Base-by-base conservation (phyloP, 2,113 vertebrate genomes). In the Microtus richardsoni region DNA sequence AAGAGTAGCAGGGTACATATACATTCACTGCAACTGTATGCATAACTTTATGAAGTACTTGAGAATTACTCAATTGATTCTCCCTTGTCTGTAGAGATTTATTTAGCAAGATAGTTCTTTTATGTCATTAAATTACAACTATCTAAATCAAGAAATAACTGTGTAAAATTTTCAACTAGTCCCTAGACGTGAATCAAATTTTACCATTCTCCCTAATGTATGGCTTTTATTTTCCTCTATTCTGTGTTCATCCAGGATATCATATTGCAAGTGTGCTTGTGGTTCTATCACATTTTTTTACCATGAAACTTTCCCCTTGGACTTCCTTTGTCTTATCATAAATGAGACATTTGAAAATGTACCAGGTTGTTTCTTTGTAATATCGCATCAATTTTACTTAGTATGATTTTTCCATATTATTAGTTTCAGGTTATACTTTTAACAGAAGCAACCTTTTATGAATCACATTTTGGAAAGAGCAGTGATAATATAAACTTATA, bases 391-490 rank as follows among this genome's bases (percentile, higher is more conserved):
- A 36, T 80, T 95, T 58, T 78, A 80, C n/a, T 92, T 71, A 80
- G 80, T 79, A 33, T 47, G 19, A 16, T 91, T 10, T 73, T 94
- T 95, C 28, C 9, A 96, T 17, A 82, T 83, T 68, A 91, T 86
- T 94, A 71, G 13, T 92, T 94, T 95, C 28, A 94, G 64, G n/a
- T 83, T 68, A 74, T 92, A 77, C 58, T 11, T 30, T 93, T 82
- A 74, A 24, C 28, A 66, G 47, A 39, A 91, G 68, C 9, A 33
- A 93, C 54, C 58, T 95, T 80, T 26, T 77, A 78, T 49, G 30
- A 28, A 19, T 11, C 8, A 90, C 36, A 82, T 93, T 94, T 91
- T 95, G 64, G 49, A 95, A 62, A 41, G 24, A 39, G 7, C 24
- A 28, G 41, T 30, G 14, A 83, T 28, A 90, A 80, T 6, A 66